Conservation (phyloP, 1,140 invertebrate genomes). For the Macrocentrus cingulum region DNA sequence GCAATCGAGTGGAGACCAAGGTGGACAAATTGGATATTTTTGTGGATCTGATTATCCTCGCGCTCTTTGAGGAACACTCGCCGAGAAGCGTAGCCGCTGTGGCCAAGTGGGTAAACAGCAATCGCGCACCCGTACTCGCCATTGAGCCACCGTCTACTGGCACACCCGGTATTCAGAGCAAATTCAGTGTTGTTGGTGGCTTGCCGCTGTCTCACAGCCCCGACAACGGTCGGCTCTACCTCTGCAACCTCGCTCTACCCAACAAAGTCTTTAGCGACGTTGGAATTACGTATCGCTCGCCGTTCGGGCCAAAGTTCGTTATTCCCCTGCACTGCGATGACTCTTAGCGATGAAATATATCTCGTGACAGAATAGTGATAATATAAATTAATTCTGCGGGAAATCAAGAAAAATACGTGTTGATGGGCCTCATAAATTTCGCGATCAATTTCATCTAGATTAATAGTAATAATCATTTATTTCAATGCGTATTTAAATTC, state of each 20-base stretch:
- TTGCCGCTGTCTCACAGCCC: slow-evolving; percentile 73
- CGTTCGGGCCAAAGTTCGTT: slow-evolving; percentile 86
- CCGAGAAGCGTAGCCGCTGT: slow-evolving; percentile 51
- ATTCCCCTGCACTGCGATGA: slow-evolving; percentile 77
- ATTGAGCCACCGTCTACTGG: slow-evolving; percentile 77
- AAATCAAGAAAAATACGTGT: too few species aligned
- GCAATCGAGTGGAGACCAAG: slow-evolving; percentile 60
- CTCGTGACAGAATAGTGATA: not conserved
- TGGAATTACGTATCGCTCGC: slow-evolving; percentile 80
- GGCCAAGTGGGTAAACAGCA: slow-evolving; percentile 70
- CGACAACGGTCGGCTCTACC: slow-evolving; percentile 78
- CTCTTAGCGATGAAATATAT: slow-evolving; percentile 45
- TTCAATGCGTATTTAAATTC: too few species aligned
- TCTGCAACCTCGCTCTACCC: slow-evolving; percentile 85
- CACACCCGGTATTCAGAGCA: slow-evolving; percentile 68
- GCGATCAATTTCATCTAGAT: too few species aligned
- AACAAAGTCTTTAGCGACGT: slow-evolving; percentile 74
- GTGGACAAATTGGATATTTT: slow-evolving; percentile 63
- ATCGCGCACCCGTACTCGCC: slow-evolving; percentile 76
- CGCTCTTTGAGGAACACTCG: slow-evolving; percentile 61
- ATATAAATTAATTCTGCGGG: too few species aligned
- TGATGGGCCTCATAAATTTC: too few species aligned
- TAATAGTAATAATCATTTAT: too few species aligned
- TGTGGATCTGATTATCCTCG: slow-evolving; percentile 72
- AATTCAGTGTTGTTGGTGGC: slow-evolving; percentile 74